Percentiles rank a stretch among this genome's conserved stretches.
Evolutionary conservation across 2,113 vertebrate species (phyloP).

Genomic region (Campylorhamphus procurvoides): DNA sequence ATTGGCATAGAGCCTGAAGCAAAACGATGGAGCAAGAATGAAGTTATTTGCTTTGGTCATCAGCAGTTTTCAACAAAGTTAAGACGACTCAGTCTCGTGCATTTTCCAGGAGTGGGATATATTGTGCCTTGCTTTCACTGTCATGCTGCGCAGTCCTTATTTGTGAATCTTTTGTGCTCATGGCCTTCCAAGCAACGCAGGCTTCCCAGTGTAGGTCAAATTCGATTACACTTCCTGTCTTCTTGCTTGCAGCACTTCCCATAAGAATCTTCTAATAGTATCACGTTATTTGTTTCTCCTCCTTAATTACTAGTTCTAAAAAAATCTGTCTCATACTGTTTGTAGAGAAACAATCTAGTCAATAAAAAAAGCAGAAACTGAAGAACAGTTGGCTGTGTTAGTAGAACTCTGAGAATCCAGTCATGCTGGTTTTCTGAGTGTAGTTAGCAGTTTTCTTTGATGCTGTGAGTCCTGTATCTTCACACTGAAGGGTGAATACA

Average conservation of each 20-base stretch:
- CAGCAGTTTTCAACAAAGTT: neutral
- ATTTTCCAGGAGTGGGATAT: neutral
- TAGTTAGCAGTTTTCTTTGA: neutral
- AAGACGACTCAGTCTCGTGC: neutral
- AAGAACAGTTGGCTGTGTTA: neutral
- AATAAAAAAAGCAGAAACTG: neutral
- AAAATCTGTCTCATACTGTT: neutral
- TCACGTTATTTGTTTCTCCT: neutral
- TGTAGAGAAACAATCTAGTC: neutral
- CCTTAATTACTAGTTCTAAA: neutral
- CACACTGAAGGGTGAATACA: neutral
- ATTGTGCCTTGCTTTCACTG: neutral
- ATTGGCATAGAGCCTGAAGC: neutral
- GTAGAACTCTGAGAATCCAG: neutral
- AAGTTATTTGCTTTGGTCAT: neutral
- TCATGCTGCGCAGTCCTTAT: neutral
- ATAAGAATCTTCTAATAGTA: neutral
- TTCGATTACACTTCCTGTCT: neutral
- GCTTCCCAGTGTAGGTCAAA: neutral
- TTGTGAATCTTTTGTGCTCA: neutral
- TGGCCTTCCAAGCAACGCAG: neutral
- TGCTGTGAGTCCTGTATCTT: neutral
- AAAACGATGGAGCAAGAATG: neutral
- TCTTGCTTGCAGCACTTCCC: neutral
- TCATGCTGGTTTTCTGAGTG: slow-evolving; percentile 10